Evolutionary conservation across 2,888 invertebrate genomes (phyloP).

Genomic region (Morpho helenor): DNA sequence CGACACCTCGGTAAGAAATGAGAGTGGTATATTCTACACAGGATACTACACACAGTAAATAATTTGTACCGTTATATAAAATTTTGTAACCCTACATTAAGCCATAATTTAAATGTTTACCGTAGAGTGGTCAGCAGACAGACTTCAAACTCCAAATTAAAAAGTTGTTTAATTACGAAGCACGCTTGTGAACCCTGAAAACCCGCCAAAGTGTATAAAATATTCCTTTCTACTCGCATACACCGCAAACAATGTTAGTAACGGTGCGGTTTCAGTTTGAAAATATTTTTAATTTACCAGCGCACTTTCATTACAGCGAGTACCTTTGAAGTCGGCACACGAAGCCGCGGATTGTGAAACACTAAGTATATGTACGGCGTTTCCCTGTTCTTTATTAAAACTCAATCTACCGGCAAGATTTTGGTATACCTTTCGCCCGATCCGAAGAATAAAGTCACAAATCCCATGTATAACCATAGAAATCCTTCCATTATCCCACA

Average conservation of each 20-base stretch:
- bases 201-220: slow-evolving; percentile 27
- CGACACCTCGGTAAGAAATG: no score
- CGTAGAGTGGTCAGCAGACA: slow-evolving; percentile 1
- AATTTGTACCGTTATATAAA: no score
- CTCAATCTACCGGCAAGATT: slow-evolving; percentile 10
- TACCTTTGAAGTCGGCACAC: slow-evolving; percentile 48
- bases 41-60: no score
- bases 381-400: slow-evolving; percentile 7
- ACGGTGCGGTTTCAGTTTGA: slow-evolving; percentile 39
- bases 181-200: slow-evolving; percentile 13
- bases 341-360: slow-evolving; percentile 4
- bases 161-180: slow-evolving; percentile 23
- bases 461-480: no score
- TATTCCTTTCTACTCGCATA: slow-evolving; percentile 25
- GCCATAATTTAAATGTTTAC: no score
- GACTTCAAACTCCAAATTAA: neutral
- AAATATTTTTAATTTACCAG: slow-evolving; percentile 61
- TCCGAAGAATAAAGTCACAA: no score
- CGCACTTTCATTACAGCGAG: slow-evolving; percentile 48
- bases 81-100: no score
- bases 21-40: no score
- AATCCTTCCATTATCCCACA: no score
- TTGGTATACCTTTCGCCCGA: neutral
- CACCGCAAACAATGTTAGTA: slow-evolving; percentile 34
- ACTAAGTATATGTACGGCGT: neutral